These are phyloP conservation scores for Channa argus DNA, from an alignment of 2,113 vertebrate genomes.

Conservation along the genomic window DNA sequence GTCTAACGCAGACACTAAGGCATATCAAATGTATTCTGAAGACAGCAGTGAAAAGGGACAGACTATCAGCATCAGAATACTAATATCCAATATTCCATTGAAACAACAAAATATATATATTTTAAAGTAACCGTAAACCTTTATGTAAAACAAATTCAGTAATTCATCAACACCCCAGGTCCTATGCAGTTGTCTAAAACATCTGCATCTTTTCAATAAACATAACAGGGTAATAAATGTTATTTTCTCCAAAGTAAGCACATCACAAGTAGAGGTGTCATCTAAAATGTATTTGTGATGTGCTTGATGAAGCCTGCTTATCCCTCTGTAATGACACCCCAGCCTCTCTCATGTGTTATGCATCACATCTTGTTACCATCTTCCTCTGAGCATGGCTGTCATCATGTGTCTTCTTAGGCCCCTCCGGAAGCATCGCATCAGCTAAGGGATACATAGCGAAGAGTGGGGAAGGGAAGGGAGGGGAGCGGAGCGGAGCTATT, in stretches of 20 bases:
- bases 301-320: slow-evolving; percentile 79
- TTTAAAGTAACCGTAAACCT: slow-evolving; percentile 62
- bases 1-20: slow-evolving; percentile 55
- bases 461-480: slow-evolving; percentile 17
- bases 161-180: slow-evolving; percentile 52
- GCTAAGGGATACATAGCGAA: slow-evolving; percentile 57
- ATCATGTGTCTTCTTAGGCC: slow-evolving; percentile 61
- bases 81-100: slow-evolving; percentile 57
- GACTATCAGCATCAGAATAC: slow-evolving; percentile 67
- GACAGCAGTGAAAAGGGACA: slow-evolving; percentile 61
- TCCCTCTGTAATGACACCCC: slow-evolving; percentile 77
- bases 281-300: slow-evolving; percentile 77
- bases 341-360: slow-evolving; percentile 81
- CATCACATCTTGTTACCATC: slow-evolving; percentile 82
- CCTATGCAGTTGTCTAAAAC: slow-evolving; percentile 46
- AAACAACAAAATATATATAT: slow-evolving; percentile 35
- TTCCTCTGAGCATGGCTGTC: slow-evolving; percentile 74
- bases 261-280: slow-evolving; percentile 72
- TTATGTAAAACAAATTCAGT: slow-evolving; percentile 64
- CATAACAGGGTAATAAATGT: slow-evolving; percentile 71
- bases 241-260: slow-evolving; percentile 69
- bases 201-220: slow-evolving; percentile 73
- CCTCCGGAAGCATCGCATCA: slow-evolving; percentile 57
- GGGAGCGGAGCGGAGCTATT: slow-evolving; percentile 44
- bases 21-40: slow-evolving; percentile 67